Conservation (phyloP, 2,113 vertebrate genomes). For the Orientallactaga bullata region DNA sequence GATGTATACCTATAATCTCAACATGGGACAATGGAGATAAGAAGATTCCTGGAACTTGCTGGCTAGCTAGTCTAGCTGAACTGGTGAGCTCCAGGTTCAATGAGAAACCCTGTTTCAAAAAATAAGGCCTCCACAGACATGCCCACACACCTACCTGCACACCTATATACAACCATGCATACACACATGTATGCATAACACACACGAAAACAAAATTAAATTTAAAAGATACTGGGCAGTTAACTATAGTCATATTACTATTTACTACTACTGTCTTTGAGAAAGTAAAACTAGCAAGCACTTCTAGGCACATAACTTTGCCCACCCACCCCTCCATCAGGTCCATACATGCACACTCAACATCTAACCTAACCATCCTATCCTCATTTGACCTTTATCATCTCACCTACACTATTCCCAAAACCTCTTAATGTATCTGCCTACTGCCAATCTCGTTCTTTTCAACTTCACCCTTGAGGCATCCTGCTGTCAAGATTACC, state of each 20-base stretch:
- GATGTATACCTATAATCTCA: too few relatives aligned
- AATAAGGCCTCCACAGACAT: too few relatives aligned
- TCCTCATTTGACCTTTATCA: not conserved
- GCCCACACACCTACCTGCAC: too few relatives aligned
- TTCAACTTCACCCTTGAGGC: conserved; percentile 2
- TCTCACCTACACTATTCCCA: conserved; percentile 2
- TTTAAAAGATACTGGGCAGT: too few relatives aligned
- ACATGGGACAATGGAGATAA: too few relatives aligned
- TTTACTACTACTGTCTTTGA: not conserved
- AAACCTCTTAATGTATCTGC: not conserved
- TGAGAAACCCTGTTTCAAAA: too few relatives aligned
- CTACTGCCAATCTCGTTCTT: not conserved
- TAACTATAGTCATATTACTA: not conserved
- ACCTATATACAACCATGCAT: too few relatives aligned
- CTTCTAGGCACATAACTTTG: not conserved
- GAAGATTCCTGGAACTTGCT: too few relatives aligned
- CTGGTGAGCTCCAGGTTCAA: too few relatives aligned
- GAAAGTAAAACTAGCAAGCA: conserved; percentile 3
- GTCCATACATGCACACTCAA: not conserved
- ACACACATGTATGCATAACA: too few relatives aligned
- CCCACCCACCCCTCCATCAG: not conserved
- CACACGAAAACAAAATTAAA: too few relatives aligned
- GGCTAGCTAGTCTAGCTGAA: too few relatives aligned
- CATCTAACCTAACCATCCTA: not conserved
- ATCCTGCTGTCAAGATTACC: not conserved